A percentile compares a stretch with the other conserved stretches of the same genome.
These are phyloP conservation scores for Henicopernis longicauda DNA, from an alignment of 2,113 vertebrate genomes.

Conservation along the genomic window DNA sequence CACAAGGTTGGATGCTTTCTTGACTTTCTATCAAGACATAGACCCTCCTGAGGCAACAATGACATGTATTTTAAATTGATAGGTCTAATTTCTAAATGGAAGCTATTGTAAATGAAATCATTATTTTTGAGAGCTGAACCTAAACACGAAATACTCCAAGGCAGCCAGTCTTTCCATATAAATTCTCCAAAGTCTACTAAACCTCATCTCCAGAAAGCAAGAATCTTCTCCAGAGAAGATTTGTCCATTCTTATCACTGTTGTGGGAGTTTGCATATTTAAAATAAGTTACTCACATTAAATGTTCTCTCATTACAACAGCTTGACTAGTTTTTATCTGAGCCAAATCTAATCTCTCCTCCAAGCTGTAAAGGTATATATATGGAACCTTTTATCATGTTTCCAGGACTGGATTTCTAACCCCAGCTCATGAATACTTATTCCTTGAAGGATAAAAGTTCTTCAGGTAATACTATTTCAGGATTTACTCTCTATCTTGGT, in stretches of 20 bases:
- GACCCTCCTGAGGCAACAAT: neutral
- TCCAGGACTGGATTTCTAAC: constrained; percentile 1
- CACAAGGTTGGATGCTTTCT: neutral
- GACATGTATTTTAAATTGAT: neutral
- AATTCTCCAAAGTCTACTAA: neutral
- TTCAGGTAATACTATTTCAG: neutral
- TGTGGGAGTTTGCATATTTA: neutral
- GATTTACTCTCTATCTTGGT: neutral
- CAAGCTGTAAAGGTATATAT: constrained; percentile 19
- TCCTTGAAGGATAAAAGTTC: constrained; percentile 14
- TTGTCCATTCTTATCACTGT: neutral
- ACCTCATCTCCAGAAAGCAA: neutral
- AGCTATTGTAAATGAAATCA: neutral
- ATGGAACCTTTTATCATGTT: constrained; percentile 14
- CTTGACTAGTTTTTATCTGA: constrained; percentile 33
- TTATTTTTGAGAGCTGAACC: neutral
- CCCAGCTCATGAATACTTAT: neutral
- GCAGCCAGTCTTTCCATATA: neutral
- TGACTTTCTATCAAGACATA: neutral
- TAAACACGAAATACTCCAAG: neutral
- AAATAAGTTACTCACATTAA: neutral
- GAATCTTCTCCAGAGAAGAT: neutral
- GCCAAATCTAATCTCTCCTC: neutral
- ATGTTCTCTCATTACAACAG: neutral
- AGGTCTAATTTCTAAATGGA: neutral